Percentiles rank a stretch among this genome's conserved stretches.
Conservation (phyloP, 2,797 vertebrate species). For the Xiphorhynchus erythropygius region DNA sequence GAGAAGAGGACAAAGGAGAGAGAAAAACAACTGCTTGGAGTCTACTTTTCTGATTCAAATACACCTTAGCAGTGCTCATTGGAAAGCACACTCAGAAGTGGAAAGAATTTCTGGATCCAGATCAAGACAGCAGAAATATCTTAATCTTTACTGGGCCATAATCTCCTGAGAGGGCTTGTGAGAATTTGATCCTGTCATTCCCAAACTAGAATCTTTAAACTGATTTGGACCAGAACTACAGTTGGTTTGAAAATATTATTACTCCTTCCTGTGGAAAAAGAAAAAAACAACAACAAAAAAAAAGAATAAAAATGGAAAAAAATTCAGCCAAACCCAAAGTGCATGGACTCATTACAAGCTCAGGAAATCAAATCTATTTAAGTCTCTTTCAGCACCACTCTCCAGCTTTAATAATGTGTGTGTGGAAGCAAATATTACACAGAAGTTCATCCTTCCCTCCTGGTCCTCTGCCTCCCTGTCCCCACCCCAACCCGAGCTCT, state of each 20-base stretch:
- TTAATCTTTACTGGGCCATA: constrained; percentile 23
- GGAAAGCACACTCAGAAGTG: constrained; percentile 38
- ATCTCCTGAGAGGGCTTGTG: constrained; percentile 40
- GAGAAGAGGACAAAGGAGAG: constrained; percentile 17
- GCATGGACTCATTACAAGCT: constrained; percentile 54
- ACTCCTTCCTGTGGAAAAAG: constrained; percentile 39
- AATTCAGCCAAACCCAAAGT: constrained; percentile 54
- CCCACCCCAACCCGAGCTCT: neutral
- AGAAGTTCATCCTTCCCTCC: neutral
- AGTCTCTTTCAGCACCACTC: constrained; percentile 48
- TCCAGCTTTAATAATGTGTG: neutral
- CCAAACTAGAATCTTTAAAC: constrained; percentile 42
- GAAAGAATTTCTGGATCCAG: constrained; percentile 54
- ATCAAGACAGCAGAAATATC: constrained; percentile 49
- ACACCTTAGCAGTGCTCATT: constrained; percentile 45
- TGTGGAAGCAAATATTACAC: constrained; percentile 37
- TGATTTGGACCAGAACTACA: constrained; percentile 33
- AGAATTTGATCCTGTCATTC: constrained; percentile 64
- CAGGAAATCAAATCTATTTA: constrained; percentile 62
- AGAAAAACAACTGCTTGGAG: constrained; percentile 29
- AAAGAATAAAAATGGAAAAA: constrained; percentile 36
- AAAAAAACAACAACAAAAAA: neutral
- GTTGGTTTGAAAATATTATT: constrained; percentile 40
- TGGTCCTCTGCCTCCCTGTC: neutral
- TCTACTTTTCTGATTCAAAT: neutral